phyloP scores from a whole-genome alignment of 2,888 invertebrate genomes.

The Tiliacea citrago region DNA sequence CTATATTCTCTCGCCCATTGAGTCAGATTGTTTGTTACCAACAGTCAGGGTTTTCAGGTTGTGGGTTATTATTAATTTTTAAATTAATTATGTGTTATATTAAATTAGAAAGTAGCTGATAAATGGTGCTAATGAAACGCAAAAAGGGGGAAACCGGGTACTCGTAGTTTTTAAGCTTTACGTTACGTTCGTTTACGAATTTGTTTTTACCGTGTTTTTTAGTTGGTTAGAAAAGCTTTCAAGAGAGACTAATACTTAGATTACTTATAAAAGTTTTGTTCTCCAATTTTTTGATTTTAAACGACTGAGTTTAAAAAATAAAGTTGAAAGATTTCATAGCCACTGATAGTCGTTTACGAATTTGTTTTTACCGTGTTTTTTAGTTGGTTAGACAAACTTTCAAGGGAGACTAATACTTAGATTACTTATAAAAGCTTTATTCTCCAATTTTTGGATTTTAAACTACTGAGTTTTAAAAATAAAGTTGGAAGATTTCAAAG shows the following conservation, averaged over 20 bases:
- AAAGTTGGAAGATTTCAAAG: not conserved
- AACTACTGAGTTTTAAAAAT: not conserved
- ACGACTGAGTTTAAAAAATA: not conserved
- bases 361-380: constrained; percentile 8
- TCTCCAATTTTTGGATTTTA: not conserved
- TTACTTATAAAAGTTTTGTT: not conserved
- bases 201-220: constrained; percentile 1
- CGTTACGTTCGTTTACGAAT: constrained; percentile 16
- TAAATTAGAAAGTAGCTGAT: constrained; percentile 76
- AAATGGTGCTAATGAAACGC: constrained; percentile 83
- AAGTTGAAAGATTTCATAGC: not conserved
- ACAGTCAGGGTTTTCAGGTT: constrained; percentile 80
- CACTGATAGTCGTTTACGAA: constrained; percentile 17
- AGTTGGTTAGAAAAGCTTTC: not conserved
- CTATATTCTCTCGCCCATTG: not conserved
- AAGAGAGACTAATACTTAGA: not conserved
- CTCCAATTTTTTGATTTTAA: not conserved
- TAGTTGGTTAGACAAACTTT: not conserved
- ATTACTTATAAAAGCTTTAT: not conserved
- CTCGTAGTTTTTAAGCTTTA: constrained; percentile 44
- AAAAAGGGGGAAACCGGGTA: constrained; percentile 76
- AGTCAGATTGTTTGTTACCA: constrained; percentile 71
- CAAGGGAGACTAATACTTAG: not conserved
- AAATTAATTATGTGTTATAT: constrained; percentile 17
- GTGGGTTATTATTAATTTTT: constrained; percentile 69